Percentiles rank a stretch among this genome's conserved stretches.
phyloP scores from a whole-genome alignment of 2,113 vertebrate genomes.

The Genyomyrus donnyi region DNA sequence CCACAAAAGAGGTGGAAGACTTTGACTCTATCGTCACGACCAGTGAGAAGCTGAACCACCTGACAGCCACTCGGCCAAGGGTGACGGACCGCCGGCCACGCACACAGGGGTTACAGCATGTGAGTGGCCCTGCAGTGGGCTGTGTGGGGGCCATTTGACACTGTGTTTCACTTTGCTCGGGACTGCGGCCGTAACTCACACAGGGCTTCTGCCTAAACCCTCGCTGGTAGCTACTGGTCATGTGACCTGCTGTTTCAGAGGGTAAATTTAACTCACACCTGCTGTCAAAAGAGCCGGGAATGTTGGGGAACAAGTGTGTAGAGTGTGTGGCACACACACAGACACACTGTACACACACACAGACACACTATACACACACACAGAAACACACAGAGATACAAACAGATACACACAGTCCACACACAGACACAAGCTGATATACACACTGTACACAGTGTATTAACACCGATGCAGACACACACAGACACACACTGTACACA shows the following conservation, averaged over 20 bases:
- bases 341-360: not conserved
- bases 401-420: not conserved
- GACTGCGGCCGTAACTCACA: not conserved
- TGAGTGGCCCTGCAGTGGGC: conserved; percentile 56
- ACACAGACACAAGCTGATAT: not conserved
- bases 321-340: not conserved
- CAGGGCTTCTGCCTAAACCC: not conserved
- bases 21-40: conserved; percentile 80
- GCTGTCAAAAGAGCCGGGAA: not conserved
- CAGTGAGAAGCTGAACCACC: conserved; percentile 89
- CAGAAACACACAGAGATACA: not conserved
- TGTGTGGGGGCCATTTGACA: not conserved
- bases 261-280: conserved; percentile 12
- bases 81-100: conserved; percentile 87
- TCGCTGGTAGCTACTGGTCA: not conserved
- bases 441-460: not conserved
- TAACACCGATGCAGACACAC: not conserved
- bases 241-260: not conserved
- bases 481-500: not conserved
- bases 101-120: conserved; percentile 81
- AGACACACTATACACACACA: not conserved
- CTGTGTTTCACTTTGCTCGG: not conserved
- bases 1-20: conserved; percentile 76
- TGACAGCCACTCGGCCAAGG: conserved; percentile 83
- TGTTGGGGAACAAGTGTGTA: not conserved